These are phyloP conservation scores for Sparidentex hasta DNA, from an alignment of 2,797 vertebrate species.

Conservation along the genomic window DNA sequence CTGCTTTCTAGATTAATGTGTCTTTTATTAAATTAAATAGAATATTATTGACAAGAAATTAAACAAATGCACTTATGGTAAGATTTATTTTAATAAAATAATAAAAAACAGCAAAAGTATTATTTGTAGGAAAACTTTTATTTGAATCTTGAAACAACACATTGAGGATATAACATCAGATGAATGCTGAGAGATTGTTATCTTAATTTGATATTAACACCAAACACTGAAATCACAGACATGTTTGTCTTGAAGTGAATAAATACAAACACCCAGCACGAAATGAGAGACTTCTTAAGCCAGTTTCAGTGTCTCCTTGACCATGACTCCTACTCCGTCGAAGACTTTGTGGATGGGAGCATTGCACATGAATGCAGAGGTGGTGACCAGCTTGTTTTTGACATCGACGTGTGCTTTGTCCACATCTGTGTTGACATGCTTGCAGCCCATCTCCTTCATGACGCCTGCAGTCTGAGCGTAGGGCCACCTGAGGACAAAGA, in stretches of 20 bases:
- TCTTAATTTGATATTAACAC: neutral
- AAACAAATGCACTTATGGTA: no score
- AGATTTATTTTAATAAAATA: no score
- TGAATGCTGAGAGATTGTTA: neutral
- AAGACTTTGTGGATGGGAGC: conserved; percentile 87
- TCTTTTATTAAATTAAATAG: no score
- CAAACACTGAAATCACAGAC: neutral
- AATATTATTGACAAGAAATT: no score
- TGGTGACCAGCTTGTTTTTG: conserved; percentile 90
- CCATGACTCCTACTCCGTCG: conserved; percentile 89
- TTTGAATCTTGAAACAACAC: conserved; percentile 16
- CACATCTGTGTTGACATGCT: conserved; percentile 88
- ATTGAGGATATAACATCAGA: neutral
- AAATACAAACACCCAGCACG: neutral
- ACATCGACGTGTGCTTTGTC: conserved; percentile 86
- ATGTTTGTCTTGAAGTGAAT: neutral
- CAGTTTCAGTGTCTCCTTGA: conserved; percentile 87
- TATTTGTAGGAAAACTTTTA: conserved; percentile 21
- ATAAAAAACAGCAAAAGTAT: neutral
- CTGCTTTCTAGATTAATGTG: no score
- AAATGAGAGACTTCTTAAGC: conserved; percentile 64
- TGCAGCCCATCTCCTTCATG: conserved; percentile 88
- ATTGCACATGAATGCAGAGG: conserved; percentile 91
- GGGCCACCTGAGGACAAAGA: conserved; percentile 84
- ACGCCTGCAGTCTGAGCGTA: conserved; percentile 82